Evolutionary conservation across 2,797 vertebrate species (phyloP).

Genomic region (Sebastolobus altivelis): DNA sequence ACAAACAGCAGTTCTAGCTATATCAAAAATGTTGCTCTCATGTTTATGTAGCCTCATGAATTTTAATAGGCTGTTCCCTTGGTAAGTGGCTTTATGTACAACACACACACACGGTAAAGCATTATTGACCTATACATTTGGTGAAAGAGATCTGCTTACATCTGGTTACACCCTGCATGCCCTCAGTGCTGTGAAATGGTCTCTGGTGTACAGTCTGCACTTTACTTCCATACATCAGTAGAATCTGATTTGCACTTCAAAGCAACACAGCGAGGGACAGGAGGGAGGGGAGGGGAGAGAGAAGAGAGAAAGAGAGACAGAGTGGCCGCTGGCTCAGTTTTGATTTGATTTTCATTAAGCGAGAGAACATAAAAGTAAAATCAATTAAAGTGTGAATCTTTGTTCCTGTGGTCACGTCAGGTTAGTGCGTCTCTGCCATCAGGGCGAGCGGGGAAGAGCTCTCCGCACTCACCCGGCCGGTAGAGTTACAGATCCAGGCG

Average conservation of each 20-base stretch:
- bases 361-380: slow-evolving; percentile 77
- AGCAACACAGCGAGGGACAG: slow-evolving; percentile 52
- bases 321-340: slow-evolving; percentile 68
- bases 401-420: slow-evolving; percentile 62
- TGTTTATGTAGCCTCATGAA: slow-evolving; percentile 20
- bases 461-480: slow-evolving; percentile 45
- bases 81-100: slow-evolving; percentile 4
- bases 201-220: slow-evolving; percentile 71
- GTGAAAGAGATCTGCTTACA: slow-evolving; percentile 61
- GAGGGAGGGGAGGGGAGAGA: slow-evolving; percentile 6
- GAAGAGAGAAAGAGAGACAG: slow-evolving; percentile 16
- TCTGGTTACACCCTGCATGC: slow-evolving; percentile 57
- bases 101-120: background rate
- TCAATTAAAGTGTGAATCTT: slow-evolving; percentile 72
- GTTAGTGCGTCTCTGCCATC: slow-evolving; percentile 53
- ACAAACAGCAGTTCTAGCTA: background rate
- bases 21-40: background rate
- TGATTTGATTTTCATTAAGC: slow-evolving; percentile 81
- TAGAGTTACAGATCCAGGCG: slow-evolving; percentile 43
- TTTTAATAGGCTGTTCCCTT: slow-evolving; percentile 19
- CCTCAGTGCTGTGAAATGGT: slow-evolving; percentile 71
- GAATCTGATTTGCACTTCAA: slow-evolving; percentile 86
- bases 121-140: slow-evolving; percentile 57
- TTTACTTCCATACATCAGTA: slow-evolving; percentile 78
- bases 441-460: slow-evolving; percentile 31